These are phyloP conservation scores for Cataglyphis hispanica DNA, from an alignment of 1,140 invertebrate species.

Conservation along the genomic window DNA sequence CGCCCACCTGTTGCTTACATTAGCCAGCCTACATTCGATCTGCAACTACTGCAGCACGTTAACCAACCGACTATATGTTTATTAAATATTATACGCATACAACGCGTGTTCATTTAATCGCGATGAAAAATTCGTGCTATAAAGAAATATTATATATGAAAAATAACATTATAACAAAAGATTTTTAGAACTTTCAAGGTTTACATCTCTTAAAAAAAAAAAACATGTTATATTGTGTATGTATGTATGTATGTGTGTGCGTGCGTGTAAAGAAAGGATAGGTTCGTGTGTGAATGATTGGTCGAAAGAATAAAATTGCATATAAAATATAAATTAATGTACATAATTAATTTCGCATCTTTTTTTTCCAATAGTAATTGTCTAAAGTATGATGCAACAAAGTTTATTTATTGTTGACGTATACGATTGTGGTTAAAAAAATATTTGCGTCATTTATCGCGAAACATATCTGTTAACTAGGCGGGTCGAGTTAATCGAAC, in stretches of 20 bases:
- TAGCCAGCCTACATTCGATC: slow-evolving; percentile 68
- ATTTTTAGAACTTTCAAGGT: background rate
- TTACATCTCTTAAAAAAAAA: background rate
- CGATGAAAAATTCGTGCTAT: background rate
- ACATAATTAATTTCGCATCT: background rate
- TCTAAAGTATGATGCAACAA: background rate
- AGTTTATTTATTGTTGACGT: background rate
- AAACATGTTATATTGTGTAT: background rate
- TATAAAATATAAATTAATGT: background rate
- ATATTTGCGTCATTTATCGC: slow-evolving; percentile 19
- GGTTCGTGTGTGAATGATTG: too few relatives aligned
- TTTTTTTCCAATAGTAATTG: background rate
- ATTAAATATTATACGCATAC: slow-evolving; percentile 28
- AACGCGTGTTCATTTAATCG: slow-evolving; percentile 45
- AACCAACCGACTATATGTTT: slow-evolving; percentile 35
- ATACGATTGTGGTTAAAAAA: slow-evolving; percentile 6
- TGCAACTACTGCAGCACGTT: slow-evolving; percentile 60
- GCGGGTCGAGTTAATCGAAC: slow-evolving; percentile 68
- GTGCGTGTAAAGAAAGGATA: too few relatives aligned
- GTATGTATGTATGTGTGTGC: too few relatives aligned
- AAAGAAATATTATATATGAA: background rate
- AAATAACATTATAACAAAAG: background rate
- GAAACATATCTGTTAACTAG: slow-evolving; percentile 66
- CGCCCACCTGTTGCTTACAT: slow-evolving; percentile 78
- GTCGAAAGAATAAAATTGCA: too few relatives aligned